Conservation (phyloP, 2,113 vertebrate species). For the Desmodus rotundus region DNA sequence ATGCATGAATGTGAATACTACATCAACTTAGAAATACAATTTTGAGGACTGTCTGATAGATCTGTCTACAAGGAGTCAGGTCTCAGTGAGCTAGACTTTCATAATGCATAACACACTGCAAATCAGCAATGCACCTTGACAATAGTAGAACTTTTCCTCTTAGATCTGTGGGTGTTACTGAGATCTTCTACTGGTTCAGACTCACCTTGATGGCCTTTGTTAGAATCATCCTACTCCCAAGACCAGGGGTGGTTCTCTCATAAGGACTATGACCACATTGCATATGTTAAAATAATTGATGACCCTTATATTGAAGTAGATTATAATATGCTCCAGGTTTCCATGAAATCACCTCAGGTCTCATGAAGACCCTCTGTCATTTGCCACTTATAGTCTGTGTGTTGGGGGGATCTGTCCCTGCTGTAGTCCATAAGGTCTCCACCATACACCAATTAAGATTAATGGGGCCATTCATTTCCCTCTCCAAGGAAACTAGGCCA, state of each 20-base stretch:
- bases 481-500: not conserved
- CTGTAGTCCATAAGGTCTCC: not conserved
- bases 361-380: not conserved
- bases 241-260: not conserved
- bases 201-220: not conserved
- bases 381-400: not conserved
- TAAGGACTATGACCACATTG: not conserved
- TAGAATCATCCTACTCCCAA: not conserved
- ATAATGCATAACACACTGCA: not conserved
- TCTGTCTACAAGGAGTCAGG: not conserved
- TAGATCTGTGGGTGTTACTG: not conserved
- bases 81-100: not conserved
- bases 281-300: not conserved
- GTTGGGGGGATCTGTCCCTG: not conserved
- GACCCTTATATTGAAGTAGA: not conserved
- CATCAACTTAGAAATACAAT: not conserved
- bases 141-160: not conserved
- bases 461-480: not conserved
- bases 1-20: not conserved
- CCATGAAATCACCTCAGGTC: not conserved
- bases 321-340: not conserved
- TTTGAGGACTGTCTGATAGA: not conserved
- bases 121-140: not conserved
- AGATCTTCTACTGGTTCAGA: not conserved
- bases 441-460: not conserved